Evolutionary conservation across 2,113 vertebrate species (phyloP).

Genomic region (Phrynosoma blainvillii): DNA sequence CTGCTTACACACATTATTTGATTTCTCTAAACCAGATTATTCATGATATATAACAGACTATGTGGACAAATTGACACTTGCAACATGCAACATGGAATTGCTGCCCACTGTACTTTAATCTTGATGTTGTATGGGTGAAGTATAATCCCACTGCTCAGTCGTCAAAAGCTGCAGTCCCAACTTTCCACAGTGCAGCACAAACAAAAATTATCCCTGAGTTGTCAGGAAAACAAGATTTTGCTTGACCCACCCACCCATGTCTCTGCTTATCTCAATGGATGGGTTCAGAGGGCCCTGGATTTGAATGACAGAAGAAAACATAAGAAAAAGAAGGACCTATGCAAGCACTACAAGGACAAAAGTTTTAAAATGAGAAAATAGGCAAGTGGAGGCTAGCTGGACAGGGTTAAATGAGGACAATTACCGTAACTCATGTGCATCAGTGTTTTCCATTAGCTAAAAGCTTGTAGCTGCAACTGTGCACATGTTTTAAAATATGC

Average conservation of each 20-base stretch:
- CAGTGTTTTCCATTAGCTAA: constrained; percentile 1
- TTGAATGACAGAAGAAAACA: background rate
- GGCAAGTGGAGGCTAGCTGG: background rate
- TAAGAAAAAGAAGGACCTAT: background rate
- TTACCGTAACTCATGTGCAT: background rate
- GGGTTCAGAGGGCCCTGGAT: background rate
- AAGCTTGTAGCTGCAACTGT: background rate
- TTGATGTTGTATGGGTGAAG: background rate
- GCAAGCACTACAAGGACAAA: background rate
- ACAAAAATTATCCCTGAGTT: background rate
- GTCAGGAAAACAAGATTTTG: background rate
- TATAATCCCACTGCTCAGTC: background rate
- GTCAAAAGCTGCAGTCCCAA: background rate
- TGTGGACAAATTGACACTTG: background rate
- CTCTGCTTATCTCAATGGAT: no score
- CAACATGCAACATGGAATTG: background rate
- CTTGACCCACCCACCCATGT: background rate
- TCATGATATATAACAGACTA: background rate
- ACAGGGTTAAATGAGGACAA: background rate
- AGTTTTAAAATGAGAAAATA: background rate
- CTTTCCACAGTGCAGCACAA: background rate
- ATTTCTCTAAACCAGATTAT: background rate
- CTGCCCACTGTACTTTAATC: background rate
- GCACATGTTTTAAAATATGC: background rate
- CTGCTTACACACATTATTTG: background rate